Conservation (phyloP, 2,797 vertebrate genomes). For the Oryzias sinensis region DNA sequence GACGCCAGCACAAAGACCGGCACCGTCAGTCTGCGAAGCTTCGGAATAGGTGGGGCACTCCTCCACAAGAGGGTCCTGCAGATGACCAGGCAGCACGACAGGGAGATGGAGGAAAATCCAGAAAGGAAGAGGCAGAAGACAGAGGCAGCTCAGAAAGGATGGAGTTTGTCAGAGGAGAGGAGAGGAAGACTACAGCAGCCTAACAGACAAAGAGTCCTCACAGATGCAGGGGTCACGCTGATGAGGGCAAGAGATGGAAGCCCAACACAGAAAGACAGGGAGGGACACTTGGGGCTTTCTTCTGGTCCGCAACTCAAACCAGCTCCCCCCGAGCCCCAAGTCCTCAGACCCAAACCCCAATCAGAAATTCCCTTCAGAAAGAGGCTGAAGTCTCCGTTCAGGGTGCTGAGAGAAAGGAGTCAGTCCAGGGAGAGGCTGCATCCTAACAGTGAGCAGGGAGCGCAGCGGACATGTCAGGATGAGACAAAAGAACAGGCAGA, state of each 20-base stretch:
- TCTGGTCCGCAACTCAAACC: background rate
- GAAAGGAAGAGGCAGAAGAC: slow-evolving; percentile 14
- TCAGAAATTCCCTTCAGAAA: slow-evolving; percentile 66
- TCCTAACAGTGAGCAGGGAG: slow-evolving; percentile 12
- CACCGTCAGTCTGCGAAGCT: slow-evolving; percentile 81
- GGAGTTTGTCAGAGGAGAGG: slow-evolving; percentile 25
- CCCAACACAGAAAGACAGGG: slow-evolving; percentile 8
- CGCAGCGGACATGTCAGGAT: slow-evolving; percentile 10
- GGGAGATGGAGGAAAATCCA: slow-evolving; percentile 17
- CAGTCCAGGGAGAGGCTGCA: slow-evolving; percentile 80
- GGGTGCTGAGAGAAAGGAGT: slow-evolving; percentile 82
- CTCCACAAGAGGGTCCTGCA: slow-evolving; percentile 86
- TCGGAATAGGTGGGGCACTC: slow-evolving; percentile 94
- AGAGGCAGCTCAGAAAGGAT: slow-evolving; percentile 28
- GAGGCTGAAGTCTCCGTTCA: slow-evolving; percentile 74
- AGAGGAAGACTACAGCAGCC: slow-evolving; percentile 38
- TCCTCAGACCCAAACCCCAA: slow-evolving; percentile 48
- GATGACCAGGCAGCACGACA: slow-evolving; percentile 76
- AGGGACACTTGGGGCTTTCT: background rate
- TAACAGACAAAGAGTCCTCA: slow-evolving; percentile 3
- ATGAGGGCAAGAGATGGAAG: slow-evolving; percentile 15
- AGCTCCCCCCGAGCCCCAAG: slow-evolving; percentile 5
- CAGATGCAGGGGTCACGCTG: slow-evolving; percentile 2
- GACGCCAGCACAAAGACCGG: slow-evolving; percentile 85
- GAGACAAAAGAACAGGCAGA: slow-evolving; percentile 60